A percentile compares a stretch with the other conserved stretches of the same genome.
These are phyloP conservation scores for Aplidium turbinatum DNA, from an alignment of 23 tunicate genomes.

Conservation along the genomic window DNA sequence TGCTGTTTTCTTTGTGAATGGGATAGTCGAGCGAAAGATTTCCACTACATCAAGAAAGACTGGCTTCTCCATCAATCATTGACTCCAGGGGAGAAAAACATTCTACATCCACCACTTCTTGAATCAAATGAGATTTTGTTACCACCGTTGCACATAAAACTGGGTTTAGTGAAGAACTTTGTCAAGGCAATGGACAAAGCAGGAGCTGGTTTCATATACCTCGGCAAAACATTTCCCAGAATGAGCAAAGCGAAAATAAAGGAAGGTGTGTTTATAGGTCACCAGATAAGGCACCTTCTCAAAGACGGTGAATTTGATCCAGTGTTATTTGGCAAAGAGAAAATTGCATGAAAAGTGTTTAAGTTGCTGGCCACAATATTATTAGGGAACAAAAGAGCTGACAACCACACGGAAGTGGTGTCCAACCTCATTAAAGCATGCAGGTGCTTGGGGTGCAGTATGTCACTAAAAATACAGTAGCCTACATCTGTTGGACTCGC, in stretches of 20 bases:
- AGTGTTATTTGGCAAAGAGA: slow-evolving; percentile 19
- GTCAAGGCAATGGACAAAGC: slow-evolving; percentile 45
- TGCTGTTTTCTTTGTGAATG: slow-evolving; percentile 37
- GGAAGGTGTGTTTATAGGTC: slow-evolving; percentile 47
- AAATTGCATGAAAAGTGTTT: slow-evolving; percentile 38
- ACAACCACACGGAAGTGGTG: slow-evolving; percentile 20
- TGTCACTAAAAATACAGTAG: slow-evolving; percentile 41
- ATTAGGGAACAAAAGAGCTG: slow-evolving; percentile 14
- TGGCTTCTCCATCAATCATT: slow-evolving; percentile 44
- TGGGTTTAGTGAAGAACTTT: slow-evolving; percentile 38
- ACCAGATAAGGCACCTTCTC: slow-evolving; percentile 46
- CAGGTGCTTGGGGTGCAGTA: slow-evolving; percentile 38
- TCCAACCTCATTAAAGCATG: slow-evolving; percentile 40
- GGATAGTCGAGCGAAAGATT: slow-evolving; percentile 41
- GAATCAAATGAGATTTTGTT: slow-evolving; percentile 32
- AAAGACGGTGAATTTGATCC: slow-evolving; percentile 28
- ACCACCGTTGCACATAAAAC: slow-evolving; percentile 44
- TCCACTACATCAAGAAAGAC: slow-evolving; percentile 37
- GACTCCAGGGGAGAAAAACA: slow-evolving; percentile 36
- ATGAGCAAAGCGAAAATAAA: slow-evolving; percentile 35
- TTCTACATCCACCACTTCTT: slow-evolving; percentile 43
- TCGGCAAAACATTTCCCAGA: slow-evolving; percentile 23
- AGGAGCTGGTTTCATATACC: slow-evolving; percentile 44
- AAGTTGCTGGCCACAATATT: slow-evolving; percentile 33
- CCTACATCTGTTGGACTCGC: slow-evolving; percentile 53